Evolutionary conservation across 2,113 vertebrate species (phyloP).

Genomic region (Tetrax tetrax): DNA sequence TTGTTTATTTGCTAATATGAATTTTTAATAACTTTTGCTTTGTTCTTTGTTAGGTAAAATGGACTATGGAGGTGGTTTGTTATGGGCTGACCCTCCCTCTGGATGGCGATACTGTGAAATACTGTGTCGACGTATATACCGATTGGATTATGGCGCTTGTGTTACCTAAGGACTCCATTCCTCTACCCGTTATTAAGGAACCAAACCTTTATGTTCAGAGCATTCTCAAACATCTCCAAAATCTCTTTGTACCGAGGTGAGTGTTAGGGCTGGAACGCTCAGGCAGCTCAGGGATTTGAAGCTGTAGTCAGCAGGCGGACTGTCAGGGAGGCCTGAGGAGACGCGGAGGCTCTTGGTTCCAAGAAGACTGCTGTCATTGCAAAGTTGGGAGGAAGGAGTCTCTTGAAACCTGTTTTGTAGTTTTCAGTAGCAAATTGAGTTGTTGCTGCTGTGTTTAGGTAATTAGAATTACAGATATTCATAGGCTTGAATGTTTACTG

Average conservation of each 20-base stretch:
- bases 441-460: neutral
- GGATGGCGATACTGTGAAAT: slow-evolving; percentile 93
- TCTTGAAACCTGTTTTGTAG: neutral
- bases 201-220: slow-evolving; percentile 93
- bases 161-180: slow-evolving; percentile 90
- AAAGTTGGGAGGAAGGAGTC: neutral
- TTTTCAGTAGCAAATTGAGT: neutral
- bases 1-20: neutral
- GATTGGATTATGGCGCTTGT: slow-evolving; percentile 98
- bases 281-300: neutral
- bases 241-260: slow-evolving; percentile 96
- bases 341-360: neutral
- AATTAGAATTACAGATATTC: neutral
- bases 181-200: slow-evolving; percentile 89
- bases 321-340: neutral
- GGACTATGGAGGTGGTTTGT: slow-evolving; percentile 98
- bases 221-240: slow-evolving; percentile 95
- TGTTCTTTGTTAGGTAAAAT: slow-evolving; percentile 86
- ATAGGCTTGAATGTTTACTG: neutral
- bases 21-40: neutral
- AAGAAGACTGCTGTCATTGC: neutral
- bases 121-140: slow-evolving; percentile 96
- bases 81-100: slow-evolving; percentile 93
- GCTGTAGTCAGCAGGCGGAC: neutral
- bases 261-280: neutral